Conservation (phyloP, 2,888 invertebrate genomes). For the Apomyelois bistriatella region DNA sequence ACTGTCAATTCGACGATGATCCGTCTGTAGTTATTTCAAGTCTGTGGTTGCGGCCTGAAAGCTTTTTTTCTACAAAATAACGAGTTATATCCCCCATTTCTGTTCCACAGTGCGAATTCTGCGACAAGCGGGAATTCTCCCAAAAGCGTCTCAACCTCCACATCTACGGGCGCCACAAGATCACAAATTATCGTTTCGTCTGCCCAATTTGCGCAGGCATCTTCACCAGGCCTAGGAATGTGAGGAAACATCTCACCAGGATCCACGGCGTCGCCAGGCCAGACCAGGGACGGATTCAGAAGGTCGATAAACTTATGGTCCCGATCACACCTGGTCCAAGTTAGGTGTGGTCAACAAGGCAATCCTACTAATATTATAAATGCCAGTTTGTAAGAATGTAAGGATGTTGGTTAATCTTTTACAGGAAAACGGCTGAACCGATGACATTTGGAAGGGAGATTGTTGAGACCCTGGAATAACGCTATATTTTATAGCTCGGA, state of each 20-base stretch:
- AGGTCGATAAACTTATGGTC: neutral
- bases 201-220: slow-evolving; percentile 16
- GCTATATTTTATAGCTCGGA: no score
- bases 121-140: slow-evolving; percentile 41
- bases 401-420: no score
- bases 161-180: slow-evolving; percentile 14
- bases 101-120: slow-evolving; percentile 34
- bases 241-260: slow-evolving; percentile 21
- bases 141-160: slow-evolving; percentile 40
- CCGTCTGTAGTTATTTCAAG: no score
- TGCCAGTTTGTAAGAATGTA: no score
- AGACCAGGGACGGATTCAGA: slow-evolving; percentile 22
- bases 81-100: no score
- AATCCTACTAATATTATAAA: no score
- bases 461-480: no score
- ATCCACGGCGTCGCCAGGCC: slow-evolving; percentile 21
- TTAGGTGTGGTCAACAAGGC: neutral
- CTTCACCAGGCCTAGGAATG: slow-evolving; percentile 17
- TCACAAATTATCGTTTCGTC: slow-evolving; percentile 15
- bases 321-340: neutral
- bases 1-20: no score
- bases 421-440: no score
- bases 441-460: no score
- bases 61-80: neutral
- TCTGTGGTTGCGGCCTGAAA: no score